A percentile compares a stretch with the other conserved stretches of the same genome.
These are phyloP conservation scores for Nephrotoma guestfalica DNA, from an alignment of 2,888 invertebrate genomes.

Conservation along the genomic window DNA sequence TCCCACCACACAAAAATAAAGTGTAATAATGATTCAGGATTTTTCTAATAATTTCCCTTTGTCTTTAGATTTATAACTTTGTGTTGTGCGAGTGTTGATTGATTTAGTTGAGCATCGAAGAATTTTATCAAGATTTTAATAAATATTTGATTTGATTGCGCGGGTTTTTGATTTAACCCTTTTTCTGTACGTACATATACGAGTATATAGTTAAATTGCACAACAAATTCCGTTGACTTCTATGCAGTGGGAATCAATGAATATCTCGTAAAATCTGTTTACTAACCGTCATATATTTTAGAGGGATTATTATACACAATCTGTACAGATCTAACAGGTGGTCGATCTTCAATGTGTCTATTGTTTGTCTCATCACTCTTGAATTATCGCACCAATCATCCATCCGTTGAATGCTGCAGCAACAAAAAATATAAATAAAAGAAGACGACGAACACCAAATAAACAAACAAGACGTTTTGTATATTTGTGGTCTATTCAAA, in stretches of 20 bases:
- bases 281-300: not conserved
- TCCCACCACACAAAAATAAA: not conserved
- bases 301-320: not conserved
- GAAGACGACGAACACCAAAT: not conserved
- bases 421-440: not conserved
- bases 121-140: not conserved
- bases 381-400: not conserved
- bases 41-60: not conserved
- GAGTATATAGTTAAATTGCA: not conserved
- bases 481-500: not conserved
- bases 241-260: not conserved
- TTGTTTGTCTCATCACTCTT: not conserved
- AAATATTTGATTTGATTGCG: not conserved
- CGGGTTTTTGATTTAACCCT: not conserved
- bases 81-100: not conserved
- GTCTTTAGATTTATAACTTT: not conserved
- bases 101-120: not conserved
- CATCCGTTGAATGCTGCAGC: not conserved
- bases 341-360: not conserved
- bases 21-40: not conserved
- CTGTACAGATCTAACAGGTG: not conserved
- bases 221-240: not conserved
- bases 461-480: not conserved
- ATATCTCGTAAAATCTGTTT: not conserved
- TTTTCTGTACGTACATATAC: not conserved